A percentile compares a stretch with the other conserved stretches of the same genome.
Conservation (phyloP, 2,888 invertebrate species). For the Odontocerum albicorne region DNA sequence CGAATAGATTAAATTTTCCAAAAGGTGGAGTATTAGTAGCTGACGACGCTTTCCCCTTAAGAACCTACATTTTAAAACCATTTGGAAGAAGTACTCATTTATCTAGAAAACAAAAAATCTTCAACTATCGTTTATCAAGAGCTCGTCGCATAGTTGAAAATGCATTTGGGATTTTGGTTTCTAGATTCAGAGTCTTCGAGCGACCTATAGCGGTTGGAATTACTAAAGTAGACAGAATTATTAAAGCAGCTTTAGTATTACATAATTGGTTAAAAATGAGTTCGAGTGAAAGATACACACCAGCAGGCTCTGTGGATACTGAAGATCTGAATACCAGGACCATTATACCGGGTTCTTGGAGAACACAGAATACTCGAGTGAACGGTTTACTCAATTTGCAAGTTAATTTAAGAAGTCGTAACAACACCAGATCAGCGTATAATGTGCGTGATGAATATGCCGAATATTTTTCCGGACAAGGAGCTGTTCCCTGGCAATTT, state of each 20-base stretch:
- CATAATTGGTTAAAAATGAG: conserved; percentile 38
- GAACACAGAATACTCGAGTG: too few species aligned
- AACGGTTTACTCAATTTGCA: too few species aligned
- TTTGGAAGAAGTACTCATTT: conserved; percentile 9
- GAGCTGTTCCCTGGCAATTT: too few species aligned
- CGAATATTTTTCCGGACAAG: too few species aligned
- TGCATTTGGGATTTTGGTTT: conserved; percentile 32
- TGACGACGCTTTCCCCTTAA: conserved; percentile 18
- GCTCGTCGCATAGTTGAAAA: conserved; percentile 34
- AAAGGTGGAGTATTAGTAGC: background rate
- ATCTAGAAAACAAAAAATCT: conserved; percentile 7
- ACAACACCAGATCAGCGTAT: too few species aligned
- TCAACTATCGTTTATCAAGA: conserved; percentile 30
- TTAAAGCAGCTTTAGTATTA: conserved; percentile 36
- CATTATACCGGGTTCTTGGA: background rate
- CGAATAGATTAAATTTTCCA: conserved; percentile 6
- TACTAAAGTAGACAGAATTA: conserved; percentile 35
- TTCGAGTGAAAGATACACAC: conserved; percentile 28
- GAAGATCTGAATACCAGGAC: too few species aligned
- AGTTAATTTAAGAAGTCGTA: too few species aligned
- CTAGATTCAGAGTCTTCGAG: conserved; percentile 28
- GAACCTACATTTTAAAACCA: conserved; percentile 33
- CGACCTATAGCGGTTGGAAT: conserved; percentile 27
- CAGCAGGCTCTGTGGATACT: conserved; percentile 16
- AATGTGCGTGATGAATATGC: too few species aligned